Conservation (phyloP, 2,797 vertebrate species). For the Protosalanx chinensis region DNA sequence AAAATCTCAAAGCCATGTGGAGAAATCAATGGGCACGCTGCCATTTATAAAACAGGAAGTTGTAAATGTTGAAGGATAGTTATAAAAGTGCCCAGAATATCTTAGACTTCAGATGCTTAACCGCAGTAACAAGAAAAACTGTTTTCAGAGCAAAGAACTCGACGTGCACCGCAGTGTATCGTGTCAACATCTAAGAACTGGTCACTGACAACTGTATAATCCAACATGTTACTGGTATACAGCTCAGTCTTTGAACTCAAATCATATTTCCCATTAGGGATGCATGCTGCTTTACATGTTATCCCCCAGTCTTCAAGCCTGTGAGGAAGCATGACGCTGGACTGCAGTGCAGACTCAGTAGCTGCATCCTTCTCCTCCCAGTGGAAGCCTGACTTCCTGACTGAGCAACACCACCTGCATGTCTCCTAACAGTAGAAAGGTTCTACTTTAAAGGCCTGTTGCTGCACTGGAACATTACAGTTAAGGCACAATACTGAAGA, state of each 20-base stretch:
- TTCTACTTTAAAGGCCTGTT: constrained; percentile 39
- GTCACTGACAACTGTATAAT: not conserved
- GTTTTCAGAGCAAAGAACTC: not conserved
- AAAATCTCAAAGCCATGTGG: not conserved
- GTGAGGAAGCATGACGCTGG: constrained; percentile 28
- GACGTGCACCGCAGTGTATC: not conserved
- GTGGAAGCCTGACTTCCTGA: constrained; percentile 52
- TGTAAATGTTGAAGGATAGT: not conserved
- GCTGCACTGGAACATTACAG: constrained; percentile 34
- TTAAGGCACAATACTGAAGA: constrained; percentile 31
- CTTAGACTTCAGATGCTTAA: not conserved
- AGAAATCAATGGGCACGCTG: not conserved
- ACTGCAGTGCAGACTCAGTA: constrained; percentile 33
- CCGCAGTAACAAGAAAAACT: not conserved
- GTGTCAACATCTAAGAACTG: not conserved
- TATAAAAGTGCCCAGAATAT: constrained; percentile 7
- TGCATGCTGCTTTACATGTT: constrained; percentile 8
- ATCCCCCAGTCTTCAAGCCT: not conserved
- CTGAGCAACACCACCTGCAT: constrained; percentile 50
- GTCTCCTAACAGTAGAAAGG: constrained; percentile 31
- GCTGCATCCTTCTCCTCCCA: constrained; percentile 47
- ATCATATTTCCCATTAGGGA: not conserved
- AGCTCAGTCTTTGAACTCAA: not conserved
- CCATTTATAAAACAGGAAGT: constrained; percentile 13
- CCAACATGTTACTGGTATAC: not conserved